phyloP scores from a whole-genome alignment of 2,113 vertebrate genomes.

The Bucco capensis region DNA sequence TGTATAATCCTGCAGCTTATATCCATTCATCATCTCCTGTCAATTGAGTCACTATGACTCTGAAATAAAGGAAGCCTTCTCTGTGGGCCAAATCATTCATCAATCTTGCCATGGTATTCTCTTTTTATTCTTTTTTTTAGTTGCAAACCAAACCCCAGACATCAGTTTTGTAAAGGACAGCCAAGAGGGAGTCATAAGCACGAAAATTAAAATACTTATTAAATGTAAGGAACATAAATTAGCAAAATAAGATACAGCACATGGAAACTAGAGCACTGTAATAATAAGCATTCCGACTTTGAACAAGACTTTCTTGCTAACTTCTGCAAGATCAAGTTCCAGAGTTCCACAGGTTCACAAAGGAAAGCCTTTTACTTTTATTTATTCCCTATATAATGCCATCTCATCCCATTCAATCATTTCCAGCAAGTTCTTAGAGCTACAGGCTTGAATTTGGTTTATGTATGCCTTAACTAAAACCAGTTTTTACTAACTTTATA shows the following conservation, averaged over 20 bases:
- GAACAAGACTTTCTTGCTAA: background rate
- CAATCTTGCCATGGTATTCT: background rate
- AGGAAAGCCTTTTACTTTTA: background rate
- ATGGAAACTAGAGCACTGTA: background rate
- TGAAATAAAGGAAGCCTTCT: conserved; percentile 38
- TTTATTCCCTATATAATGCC: background rate
- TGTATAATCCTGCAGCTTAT: conserved; percentile 35
- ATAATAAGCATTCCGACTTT: background rate
- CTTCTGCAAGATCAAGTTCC: background rate
- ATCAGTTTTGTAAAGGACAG: background rate
- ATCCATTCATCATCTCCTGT: conserved; percentile 54
- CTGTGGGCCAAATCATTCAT: conserved; percentile 26
- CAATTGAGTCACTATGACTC: background rate
- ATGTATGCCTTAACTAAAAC: background rate
- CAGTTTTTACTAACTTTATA: background rate
- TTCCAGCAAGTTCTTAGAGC: background rate
- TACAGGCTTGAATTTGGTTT: background rate
- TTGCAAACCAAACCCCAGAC: background rate
- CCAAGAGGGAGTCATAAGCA: background rate
- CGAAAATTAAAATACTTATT: background rate
- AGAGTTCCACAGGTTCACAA: no score
- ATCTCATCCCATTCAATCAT: background rate
- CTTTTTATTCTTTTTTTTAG: background rate
- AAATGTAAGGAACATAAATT: background rate
- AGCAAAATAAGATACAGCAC: background rate